These are phyloP conservation scores for Miniopterus natalensis DNA, from an alignment of 2,113 vertebrate species.

Conservation along the genomic window DNA sequence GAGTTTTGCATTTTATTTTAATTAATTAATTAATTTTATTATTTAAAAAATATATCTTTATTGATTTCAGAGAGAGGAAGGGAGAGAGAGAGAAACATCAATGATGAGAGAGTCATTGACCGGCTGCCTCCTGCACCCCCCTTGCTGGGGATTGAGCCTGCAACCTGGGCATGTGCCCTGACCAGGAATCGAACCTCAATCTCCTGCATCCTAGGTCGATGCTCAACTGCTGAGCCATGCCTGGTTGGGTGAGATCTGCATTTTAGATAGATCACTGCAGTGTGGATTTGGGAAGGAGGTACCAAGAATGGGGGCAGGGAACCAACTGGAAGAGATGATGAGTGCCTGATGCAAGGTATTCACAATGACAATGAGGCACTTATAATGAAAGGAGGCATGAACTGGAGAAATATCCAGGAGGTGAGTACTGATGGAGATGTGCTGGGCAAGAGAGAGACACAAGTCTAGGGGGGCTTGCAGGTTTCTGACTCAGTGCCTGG, in stretches of 20 bases:
- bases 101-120: too few relatives aligned
- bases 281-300: not conserved
- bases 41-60: too few relatives aligned
- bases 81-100: too few relatives aligned
- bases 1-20: not conserved
- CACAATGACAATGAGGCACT: not conserved
- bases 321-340: not conserved
- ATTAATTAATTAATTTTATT: too few relatives aligned
- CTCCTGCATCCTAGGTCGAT: too few relatives aligned
- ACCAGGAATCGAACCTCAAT: too few relatives aligned
- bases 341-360: not conserved
- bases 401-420: not conserved
- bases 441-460: not conserved
- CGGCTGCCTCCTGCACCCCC: too few relatives aligned
- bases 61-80: not conserved
- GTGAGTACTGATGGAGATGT: not conserved
- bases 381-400: not conserved
- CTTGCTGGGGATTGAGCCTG: too few relatives aligned
- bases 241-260: not conserved
- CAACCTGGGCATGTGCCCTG: too few relatives aligned
- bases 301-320: not conserved
- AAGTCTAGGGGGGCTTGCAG: not conserved
- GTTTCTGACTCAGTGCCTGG: not conserved
- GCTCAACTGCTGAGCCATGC: not conserved
- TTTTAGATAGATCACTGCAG: not conserved